Conservation (phyloP, 1,140 invertebrate genomes). For the Drosophila repletoides region DNA sequence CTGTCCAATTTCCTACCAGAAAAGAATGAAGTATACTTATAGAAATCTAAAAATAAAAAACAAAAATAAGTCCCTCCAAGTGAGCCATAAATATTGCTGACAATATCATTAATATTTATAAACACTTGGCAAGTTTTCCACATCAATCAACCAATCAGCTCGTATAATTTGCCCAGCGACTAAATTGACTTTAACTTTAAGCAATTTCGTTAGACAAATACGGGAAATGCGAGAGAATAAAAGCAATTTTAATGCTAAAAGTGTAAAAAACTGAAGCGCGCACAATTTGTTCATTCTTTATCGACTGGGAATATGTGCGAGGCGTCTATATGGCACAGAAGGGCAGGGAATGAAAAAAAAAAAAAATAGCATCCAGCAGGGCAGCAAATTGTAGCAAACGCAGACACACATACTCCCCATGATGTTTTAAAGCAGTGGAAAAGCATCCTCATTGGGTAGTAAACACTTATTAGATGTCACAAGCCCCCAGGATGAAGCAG, state of each 20-base stretch:
- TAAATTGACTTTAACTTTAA: not conserved
- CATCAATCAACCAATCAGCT: constrained; percentile 9
- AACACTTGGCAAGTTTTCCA: not conserved
- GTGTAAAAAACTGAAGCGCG: constrained; percentile 33
- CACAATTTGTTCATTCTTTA: constrained; percentile 58
- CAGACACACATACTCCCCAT: constrained; percentile 18
- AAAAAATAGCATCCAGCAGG: constrained; percentile 11
- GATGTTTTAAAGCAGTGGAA: constrained; percentile 63
- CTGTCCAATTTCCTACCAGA: no score
- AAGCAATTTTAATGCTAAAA: constrained; percentile 10
- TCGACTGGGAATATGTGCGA: constrained; percentile 44
- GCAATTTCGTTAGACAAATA: constrained; percentile 7
- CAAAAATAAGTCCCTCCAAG: no score
- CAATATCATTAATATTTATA: constrained; percentile 1
- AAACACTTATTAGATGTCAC: constrained; percentile 76
- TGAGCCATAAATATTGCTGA: no score
- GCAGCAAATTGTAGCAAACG: constrained; percentile 49
- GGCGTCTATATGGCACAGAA: no score
- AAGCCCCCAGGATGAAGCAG: constrained; percentile 18
- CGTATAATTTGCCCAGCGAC: not conserved
- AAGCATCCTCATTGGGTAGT: constrained; percentile 52
- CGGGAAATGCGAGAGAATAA: not conserved
- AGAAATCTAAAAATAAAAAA: no score
- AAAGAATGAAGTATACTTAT: no score
- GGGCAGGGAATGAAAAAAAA: not conserved